These are phyloP conservation scores for Odontocolon sp. DNA, from an alignment of 2,888 invertebrate species.

Conservation along the genomic window DNA sequence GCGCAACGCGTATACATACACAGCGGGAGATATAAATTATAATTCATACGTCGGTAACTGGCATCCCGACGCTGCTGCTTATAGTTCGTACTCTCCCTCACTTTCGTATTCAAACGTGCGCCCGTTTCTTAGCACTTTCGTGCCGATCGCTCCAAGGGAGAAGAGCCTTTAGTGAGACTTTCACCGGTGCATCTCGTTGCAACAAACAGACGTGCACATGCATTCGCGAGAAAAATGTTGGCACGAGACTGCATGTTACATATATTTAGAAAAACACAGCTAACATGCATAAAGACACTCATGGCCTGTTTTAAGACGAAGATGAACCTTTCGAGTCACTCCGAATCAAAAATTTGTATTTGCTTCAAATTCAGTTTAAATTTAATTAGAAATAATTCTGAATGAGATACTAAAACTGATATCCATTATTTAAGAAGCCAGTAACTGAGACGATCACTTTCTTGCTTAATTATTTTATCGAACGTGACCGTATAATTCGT, in stretches of 20 bases:
- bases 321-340: background rate
- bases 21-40: slow-evolving; percentile 59
- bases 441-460: no score
- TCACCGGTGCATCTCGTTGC: slow-evolving; percentile 37
- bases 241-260: background rate
- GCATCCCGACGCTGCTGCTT: slow-evolving; percentile 58
- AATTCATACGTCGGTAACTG: slow-evolving; percentile 60
- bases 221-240: slow-evolving; percentile 8
- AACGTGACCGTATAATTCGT: slow-evolving; percentile 29
- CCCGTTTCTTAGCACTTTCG: slow-evolving; percentile 35
- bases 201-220: background rate
- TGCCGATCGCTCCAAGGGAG: slow-evolving; percentile 37
- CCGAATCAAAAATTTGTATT: background rate
- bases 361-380: slow-evolving; percentile 24
- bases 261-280: background rate
- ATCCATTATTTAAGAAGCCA: no score
- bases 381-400: no score
- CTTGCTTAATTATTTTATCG: slow-evolving; percentile 50
- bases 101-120: slow-evolving; percentile 56
- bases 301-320: slow-evolving; percentile 23
- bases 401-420: no score
- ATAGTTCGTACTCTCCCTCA: slow-evolving; percentile 55
- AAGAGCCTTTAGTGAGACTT: slow-evolving; percentile 28
- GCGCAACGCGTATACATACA: slow-evolving; percentile 53
- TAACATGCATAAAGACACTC: slow-evolving; percentile 4